Base-by-base conservation (phyloP, 2,797 vertebrate genomes). In the Myoxocephalus aenaeus region DNA sequence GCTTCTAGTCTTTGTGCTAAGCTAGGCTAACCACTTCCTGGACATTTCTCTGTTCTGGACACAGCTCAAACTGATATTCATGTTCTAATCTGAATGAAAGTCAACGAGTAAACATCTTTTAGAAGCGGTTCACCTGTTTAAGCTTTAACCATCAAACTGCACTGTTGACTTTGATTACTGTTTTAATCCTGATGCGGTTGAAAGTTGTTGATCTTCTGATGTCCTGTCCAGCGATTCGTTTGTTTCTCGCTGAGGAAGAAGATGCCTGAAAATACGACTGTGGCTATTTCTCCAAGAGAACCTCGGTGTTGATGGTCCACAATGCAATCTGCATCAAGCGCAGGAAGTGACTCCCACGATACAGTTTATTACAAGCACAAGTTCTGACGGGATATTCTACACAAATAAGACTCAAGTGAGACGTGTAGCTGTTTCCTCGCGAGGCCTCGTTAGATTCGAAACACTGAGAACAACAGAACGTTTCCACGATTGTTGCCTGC, bases 91-190 rank as follows among this genome's bases (percentile, higher is more conserved):
- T 51, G 20, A 51, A 51, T 51, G 18, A 20, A 48, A 48, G 46
- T 48, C 46, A 48, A 8, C 46, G 20, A 48, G 46, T 48, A 18
- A 48, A 8, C 46, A 48, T 18, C 18, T 18, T 48, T 50, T 50
- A 51, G 50, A 15, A 42, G 40, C 8, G 20, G 7, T 57, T 57
- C 27, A 57, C 54, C 27, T 32, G 54, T 10, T 32, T 10, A 32
- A 3, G 15, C 0, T 57, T 32, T 11, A 58, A 5, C 18, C 8
- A 3, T 57, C 15, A 29, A 15, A 56, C 27, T 56, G 54, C 54
- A 0, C 14, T 29, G 0, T 53, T 53, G 51, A 53, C 11, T 0
- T 56, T 6, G 22, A n/a, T 56, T 14, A 56, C 53, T 56, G 54
- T 17, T 57, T 34, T 29, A 17, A 56, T 56, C 53, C 53, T 15